Evolutionary conservation across 2,797 vertebrate species (phyloP), one percentile per base, ranked within the genome.

Genomic region (Catamblyrhynchus diadema): DNA sequence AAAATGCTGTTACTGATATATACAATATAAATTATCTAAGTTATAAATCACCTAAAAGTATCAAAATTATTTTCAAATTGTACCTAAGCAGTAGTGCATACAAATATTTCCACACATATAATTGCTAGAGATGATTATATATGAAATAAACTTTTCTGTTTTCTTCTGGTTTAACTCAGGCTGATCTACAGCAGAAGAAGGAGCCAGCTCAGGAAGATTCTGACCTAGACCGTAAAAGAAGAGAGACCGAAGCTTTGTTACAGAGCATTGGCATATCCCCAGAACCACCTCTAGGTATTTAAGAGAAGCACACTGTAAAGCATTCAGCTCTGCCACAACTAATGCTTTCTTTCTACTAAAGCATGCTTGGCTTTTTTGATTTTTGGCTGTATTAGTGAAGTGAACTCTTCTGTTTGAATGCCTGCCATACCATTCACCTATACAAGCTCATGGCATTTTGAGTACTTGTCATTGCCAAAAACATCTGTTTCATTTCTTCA

Each of bases 251-350:
- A 88, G 98, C 98, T 50, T 97, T 99, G 67, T 96, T 99, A 51
- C 98, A 99, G 90, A 99, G 98, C 95, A 99, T 99, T 66, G 98
- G 98, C 28, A 99, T 99, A 86, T 98, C 98, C 4, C 98, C 98
- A 45, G 98, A 99, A 90, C 98, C 98, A 37, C 98, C 98, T 77
- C 96, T 98, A 98, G 98, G 98, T 99, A 98, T 93, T 96, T 96
- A 67, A 95, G 75, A 88, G 74, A 75, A 87, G 61, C 65, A 93
- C 61, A 74, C 51, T 89, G 48, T 71, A 81, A 93, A 95, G 83
- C 83, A 53, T 93, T 93, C 70, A 73, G 74, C 81, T 92, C 59
- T 90, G 69, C 81, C 71, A 71, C 81, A 39, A 33, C 62, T 78
- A 92, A 73, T 89, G 85, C 90, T 18, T 95, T 95, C 48, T 88